phyloP scores from a whole-genome alignment of 2,888 invertebrate species.

The Amiota communis region DNA sequence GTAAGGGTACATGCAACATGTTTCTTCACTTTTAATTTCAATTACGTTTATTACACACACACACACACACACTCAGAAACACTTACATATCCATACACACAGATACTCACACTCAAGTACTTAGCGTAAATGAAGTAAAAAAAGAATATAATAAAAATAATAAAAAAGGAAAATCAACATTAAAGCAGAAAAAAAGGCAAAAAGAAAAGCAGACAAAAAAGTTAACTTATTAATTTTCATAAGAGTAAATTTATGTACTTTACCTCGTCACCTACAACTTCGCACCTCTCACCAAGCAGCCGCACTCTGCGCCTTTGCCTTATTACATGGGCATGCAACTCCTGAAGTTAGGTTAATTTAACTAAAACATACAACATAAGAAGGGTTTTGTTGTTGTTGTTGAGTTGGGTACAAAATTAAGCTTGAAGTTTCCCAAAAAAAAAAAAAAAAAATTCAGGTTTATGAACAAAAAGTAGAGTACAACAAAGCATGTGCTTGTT shows the following conservation, averaged over 20 bases:
- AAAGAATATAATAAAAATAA: conserved; percentile 35
- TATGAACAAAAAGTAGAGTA: too few relatives aligned
- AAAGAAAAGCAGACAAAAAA: conserved; percentile 51
- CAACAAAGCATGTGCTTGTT: too few relatives aligned
- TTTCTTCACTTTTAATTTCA: conserved; percentile 69
- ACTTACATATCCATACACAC: too few relatives aligned
- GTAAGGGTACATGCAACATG: conserved; percentile 53
- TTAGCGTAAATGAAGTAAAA: conserved; percentile 59
- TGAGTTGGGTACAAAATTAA: too few relatives aligned
- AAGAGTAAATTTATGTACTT: conserved; percentile 70
- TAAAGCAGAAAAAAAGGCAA: conserved; percentile 24
- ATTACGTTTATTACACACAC: conserved; percentile 63
- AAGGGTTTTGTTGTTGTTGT: too few relatives aligned
- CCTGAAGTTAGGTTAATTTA: background rate
- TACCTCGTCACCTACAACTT: conserved; percentile 42
- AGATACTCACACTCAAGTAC: conserved; percentile 25
- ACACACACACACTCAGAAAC: conserved; percentile 16
- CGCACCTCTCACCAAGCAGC: too few relatives aligned
- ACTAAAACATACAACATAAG: background rate
- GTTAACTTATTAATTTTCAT: conserved; percentile 70
- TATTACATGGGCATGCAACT: background rate
- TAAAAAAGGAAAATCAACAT: conserved; percentile 4
- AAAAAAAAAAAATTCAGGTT: conserved; percentile 22
- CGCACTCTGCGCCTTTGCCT: background rate
- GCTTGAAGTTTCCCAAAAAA: conserved; percentile 33